Conservation (phyloP, 2,113 vertebrate genomes). For the Megaceryle torquata region DNA sequence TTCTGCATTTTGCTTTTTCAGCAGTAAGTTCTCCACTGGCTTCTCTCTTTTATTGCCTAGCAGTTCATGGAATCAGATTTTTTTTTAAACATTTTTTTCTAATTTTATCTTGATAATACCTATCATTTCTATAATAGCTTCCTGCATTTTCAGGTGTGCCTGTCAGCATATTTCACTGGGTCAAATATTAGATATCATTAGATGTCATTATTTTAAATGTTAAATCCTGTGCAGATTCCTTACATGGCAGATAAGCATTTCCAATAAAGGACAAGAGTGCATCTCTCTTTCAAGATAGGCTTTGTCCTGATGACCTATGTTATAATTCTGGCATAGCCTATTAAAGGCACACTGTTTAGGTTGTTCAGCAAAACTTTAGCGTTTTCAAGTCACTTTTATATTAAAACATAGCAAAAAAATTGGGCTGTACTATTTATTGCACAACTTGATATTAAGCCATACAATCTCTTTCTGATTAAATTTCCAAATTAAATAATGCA, state of each 20-base stretch:
- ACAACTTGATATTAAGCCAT: not conserved
- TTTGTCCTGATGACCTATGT: not conserved
- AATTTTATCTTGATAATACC: not conserved
- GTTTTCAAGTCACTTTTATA: not conserved
- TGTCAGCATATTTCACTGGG: not conserved
- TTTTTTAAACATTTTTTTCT: not conserved
- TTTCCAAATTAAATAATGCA: not conserved
- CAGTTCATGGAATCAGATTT: not conserved
- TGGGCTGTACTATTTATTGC: not conserved
- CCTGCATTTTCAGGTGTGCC: not conserved
- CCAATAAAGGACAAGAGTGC: not conserved
- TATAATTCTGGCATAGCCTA: not conserved
- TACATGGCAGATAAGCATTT: not conserved
- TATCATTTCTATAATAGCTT: not conserved
- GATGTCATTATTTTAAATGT: not conserved
- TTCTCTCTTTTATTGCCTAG: not conserved
- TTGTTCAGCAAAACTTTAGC: not conserved
- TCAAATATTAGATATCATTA: not conserved
- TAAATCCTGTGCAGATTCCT: not conserved
- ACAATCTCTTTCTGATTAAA: not conserved
- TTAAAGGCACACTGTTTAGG: not conserved
- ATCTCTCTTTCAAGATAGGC: not conserved
- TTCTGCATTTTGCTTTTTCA: constrained; percentile 10
- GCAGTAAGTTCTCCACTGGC: not conserved
- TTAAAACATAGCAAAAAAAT: not conserved